Conservation (phyloP, 1,140 invertebrate species). For the Psilanteris sp. region DNA sequence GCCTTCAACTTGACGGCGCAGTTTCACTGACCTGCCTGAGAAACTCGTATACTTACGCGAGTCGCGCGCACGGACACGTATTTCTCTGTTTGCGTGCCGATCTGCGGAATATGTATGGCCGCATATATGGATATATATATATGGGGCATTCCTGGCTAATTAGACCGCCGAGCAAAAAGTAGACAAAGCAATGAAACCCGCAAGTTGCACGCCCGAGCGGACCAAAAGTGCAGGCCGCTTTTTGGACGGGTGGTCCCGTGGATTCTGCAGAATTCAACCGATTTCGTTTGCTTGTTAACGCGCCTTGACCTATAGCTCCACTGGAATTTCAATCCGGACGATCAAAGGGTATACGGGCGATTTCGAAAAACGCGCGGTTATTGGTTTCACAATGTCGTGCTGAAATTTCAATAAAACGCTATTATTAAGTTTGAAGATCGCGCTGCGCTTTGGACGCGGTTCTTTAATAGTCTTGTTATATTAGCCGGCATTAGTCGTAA, state of each 20-base stretch:
- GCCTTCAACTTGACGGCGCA: slow-evolving; percentile 81
- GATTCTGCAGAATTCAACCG: too few species aligned
- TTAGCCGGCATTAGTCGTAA: too few species aligned
- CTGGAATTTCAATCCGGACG: too few species aligned
- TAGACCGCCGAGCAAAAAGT: slow-evolving; percentile 32
- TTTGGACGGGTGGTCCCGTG: slow-evolving; percentile 11
- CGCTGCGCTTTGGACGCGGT: too few species aligned
- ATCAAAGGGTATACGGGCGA: too few species aligned
- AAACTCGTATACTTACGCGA: slow-evolving; percentile 75
- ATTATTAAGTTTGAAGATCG: too few species aligned
- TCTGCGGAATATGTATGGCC: slow-evolving; percentile 31
- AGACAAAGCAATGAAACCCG: not conserved
- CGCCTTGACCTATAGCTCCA: too few species aligned
- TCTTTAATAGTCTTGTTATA: too few species aligned
- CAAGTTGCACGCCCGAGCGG: slow-evolving; percentile 11
- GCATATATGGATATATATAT: slow-evolving; percentile 55
- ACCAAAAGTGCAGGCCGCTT: slow-evolving; percentile 4
- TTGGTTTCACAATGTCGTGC: too few species aligned
- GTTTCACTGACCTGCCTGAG: slow-evolving; percentile 81
- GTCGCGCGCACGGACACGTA: slow-evolving; percentile 64
- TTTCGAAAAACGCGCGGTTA: too few species aligned
- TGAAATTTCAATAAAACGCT: too few species aligned
- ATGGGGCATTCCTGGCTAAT: slow-evolving; percentile 52
- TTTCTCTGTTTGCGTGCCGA: slow-evolving; percentile 55
- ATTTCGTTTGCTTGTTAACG: too few species aligned